Conservation (phyloP, 2,113 vertebrate genomes). For the Takifugu bimaculatus region DNA sequence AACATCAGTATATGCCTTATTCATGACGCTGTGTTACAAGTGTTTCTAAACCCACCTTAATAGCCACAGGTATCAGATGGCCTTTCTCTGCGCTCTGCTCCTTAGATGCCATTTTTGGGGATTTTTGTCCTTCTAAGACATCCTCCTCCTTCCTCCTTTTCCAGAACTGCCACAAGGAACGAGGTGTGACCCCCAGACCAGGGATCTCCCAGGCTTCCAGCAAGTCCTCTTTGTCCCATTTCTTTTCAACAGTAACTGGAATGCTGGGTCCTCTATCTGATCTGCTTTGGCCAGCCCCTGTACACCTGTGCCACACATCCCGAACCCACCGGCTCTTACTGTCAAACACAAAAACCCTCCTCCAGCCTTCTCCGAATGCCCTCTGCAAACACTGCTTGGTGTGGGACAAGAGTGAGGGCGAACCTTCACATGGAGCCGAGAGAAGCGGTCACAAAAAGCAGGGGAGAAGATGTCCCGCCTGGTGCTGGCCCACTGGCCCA, state of each 20-base stretch:
- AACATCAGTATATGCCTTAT: background rate
- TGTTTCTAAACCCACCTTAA: constrained; percentile 81
- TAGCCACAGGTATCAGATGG: constrained; percentile 82
- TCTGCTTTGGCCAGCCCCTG: constrained; percentile 79
- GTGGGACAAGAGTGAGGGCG: constrained; percentile 83
- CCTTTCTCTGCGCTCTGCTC: constrained; percentile 34
- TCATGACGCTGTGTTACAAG: background rate
- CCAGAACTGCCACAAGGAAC: constrained; percentile 58
- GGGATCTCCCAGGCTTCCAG: constrained; percentile 78
- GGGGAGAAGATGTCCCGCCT: constrained; percentile 87
- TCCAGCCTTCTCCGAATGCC: constrained; percentile 87
- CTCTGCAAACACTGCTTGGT: constrained; percentile 79
- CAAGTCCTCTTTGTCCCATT: constrained; percentile 59
- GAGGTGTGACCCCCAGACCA: constrained; percentile 66
- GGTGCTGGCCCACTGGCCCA: constrained; percentile 96
- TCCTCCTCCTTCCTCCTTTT: constrained; percentile 45
- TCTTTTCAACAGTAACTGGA: constrained; percentile 49
- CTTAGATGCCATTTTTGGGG: constrained; percentile 10
- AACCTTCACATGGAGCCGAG: constrained; percentile 84
- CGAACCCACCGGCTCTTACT: constrained; percentile 86
- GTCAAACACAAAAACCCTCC: constrained; percentile 75
- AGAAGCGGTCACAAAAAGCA: constrained; percentile 85
- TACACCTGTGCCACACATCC: constrained; percentile 96
- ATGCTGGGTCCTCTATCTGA: constrained; percentile 63
- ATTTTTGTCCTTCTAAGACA: constrained; percentile 28